Evolutionary conservation across 2,113 vertebrate species (phyloP).

Genomic region (Larimichthys polyactis): DNA sequence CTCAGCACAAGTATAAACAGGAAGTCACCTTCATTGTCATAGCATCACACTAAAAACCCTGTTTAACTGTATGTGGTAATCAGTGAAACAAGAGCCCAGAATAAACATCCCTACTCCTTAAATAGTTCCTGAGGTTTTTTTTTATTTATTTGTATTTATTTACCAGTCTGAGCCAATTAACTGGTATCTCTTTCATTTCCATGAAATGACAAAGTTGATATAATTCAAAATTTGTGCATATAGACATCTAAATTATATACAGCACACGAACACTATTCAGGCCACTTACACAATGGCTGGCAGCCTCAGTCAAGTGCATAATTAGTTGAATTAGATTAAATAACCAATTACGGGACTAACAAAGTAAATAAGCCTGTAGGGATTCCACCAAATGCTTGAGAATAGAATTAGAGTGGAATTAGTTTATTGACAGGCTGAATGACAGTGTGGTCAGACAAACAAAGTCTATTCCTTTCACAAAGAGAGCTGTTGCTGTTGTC

Average conservation of each 20-base stretch:
- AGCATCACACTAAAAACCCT: neutral
- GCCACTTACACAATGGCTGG: conserved; percentile 75
- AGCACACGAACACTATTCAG: conserved; percentile 56
- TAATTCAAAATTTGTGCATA: conserved; percentile 54
- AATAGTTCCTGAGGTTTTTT: conserved; percentile 36
- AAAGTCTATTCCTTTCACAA: conserved; percentile 57
- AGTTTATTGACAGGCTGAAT: conserved; percentile 81
- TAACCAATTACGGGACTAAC: conserved; percentile 84
- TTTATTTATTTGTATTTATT: conserved; percentile 49
- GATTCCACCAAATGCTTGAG: conserved; percentile 75
- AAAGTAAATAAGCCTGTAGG: conserved; percentile 82
- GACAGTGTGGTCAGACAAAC: conserved; percentile 68
- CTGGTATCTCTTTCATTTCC: conserved; percentile 53
- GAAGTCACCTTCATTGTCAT: neutral
- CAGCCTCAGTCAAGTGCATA: conserved; percentile 80
- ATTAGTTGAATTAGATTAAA: conserved; percentile 84
- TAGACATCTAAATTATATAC: conserved; percentile 66
- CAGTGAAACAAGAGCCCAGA: conserved; percentile 13
- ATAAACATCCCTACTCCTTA: conserved; percentile 23
- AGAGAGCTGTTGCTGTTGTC: conserved; percentile 5
- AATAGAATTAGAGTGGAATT: conserved; percentile 80
- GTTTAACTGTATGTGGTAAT: conserved; percentile 4
- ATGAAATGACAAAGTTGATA: conserved; percentile 67
- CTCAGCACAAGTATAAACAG: neutral
- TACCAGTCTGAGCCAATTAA: conserved; percentile 66